phyloP scores from a whole-genome alignment of 2,113 vertebrate genomes.

The Laticauda colubrina region DNA sequence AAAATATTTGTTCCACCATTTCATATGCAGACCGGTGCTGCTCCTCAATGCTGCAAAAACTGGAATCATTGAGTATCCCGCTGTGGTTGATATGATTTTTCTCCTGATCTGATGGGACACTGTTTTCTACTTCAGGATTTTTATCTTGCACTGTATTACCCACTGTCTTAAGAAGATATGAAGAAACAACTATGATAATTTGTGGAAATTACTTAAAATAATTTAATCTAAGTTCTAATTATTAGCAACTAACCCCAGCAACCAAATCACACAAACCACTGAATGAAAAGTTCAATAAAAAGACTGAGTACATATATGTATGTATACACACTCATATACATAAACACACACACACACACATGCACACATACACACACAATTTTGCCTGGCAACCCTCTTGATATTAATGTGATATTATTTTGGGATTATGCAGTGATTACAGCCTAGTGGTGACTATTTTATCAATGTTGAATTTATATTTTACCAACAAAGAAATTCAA shows the following conservation, averaged over 20 bases:
- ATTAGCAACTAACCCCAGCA: too few species aligned
- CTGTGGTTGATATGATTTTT: constrained; percentile 87
- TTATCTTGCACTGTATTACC: constrained; percentile 78
- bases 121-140: constrained; percentile 67
- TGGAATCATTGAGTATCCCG: constrained; percentile 87
- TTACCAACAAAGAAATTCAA: too few species aligned
- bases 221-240: rapidly evolving
- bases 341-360: not conserved
- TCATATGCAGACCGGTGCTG: constrained; percentile 87
- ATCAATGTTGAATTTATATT: not conserved
- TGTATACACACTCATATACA: not conserved
- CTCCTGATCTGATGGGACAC: constrained; percentile 74
- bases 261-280: too few species aligned
- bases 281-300: rapidly evolving
- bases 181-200: not conserved
- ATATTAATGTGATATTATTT: not conserved
- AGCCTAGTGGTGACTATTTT: not conserved
- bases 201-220: not conserved
- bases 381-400: not conserved
- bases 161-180: constrained; percentile 64
- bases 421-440: not conserved
- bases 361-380: not conserved
- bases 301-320: not conserved
- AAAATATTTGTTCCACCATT: constrained; percentile 90
- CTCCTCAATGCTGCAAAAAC: constrained; percentile 93